Base-by-base conservation (phyloP, 2,888 invertebrate genomes). In the Heteromyza rotundicornis region DNA sequence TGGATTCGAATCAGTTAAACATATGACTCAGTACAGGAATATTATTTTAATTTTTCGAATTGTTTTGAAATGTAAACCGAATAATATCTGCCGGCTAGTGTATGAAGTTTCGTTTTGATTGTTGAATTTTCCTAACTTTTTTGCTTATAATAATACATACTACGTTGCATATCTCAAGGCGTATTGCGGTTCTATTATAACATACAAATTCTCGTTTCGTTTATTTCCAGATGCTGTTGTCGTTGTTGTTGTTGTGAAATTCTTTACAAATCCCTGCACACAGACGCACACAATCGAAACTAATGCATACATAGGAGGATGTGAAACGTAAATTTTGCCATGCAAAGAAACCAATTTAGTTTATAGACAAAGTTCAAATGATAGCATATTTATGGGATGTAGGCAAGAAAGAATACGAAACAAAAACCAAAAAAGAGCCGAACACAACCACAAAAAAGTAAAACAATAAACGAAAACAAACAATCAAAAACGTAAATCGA, bases 281-380 rank as follows among this genome's bases (percentile, higher is more conserved):
- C 17, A 20, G 3, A 47, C 47, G 20, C 47, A 47, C 47, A 40
- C 40, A 19, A 47, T 7, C 5, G 19, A 17, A 47, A 47, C 3
- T 2, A 47, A 47, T 19, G 53, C 44, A 57, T 14, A 56, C 51
- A 56, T n/a, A 36, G 54, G 44, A 56, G 14, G 22, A 20, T 40
- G 14, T 40, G 10, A 40, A 40, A n/a, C 8, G 3, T n/a, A n/a
- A n/a, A 40, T 14, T 40, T 40, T 10, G 47, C 40, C 8, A 8
- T 14, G 3, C 40, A 40, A n/a, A 8, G 40, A 17, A 47, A 47
- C n/a, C n/a, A n/a, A n/a, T n/a, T n/a, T n/a, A n/a, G n/a, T n/a
- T n/a, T n/a, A n/a, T 7, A 17, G 20, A 47, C 20, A 47, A 19
- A 47, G 19, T 7, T 17, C 20, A 47, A 47, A 19, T 40, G 16